Base-by-base conservation (phyloP, 1,140 invertebrate species). In the Nephila pilipes region DNA sequence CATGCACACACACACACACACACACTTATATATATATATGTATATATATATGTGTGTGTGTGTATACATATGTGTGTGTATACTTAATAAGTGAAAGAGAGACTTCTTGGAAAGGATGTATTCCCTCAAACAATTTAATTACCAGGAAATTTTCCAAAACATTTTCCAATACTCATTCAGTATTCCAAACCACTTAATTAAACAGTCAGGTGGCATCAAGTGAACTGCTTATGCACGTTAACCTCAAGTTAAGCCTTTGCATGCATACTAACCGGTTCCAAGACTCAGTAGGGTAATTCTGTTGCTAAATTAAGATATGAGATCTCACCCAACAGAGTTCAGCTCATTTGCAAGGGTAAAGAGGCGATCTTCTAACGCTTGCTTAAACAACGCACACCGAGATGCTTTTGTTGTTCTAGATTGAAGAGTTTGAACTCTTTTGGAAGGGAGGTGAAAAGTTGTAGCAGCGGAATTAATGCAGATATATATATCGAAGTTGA, bases 291-390 rank as follows among this genome's bases (percentile, higher is more conserved):
- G 46, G 20, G 46, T 81, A 81, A 54, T 81, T 65, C 80, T 54
- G 80, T n/a, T 20, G n/a, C 80, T 54, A 81, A 81, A 81, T 81
- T 81, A 81, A 81, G 80, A 81, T 81, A 55, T 55, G 20, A 25
- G 46, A 81, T 54, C 80, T 55, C 22, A 14, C 29, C 38, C 32
- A 38, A 18, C 38, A 25, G 80, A 18, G 38, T 54, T 81, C 80
- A 55, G 20, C 80, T 81, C 46, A 81, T 81, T 81, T 81, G 80
- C 80, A 81, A 81, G 46, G 22, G 80, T 81, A 81, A 81, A 81
- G 80, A 81, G 69, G 29, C 1, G 18, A 29, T 1, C n/a, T 60
- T 18, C 63, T 36, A 75, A 75, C 69, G 69, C 5, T 75, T 75
- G 69, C 29, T 75, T 32, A 18, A 20, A 14, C 2, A 25, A 75